These are phyloP conservation scores for Agrochola macilenta DNA, from an alignment of 2,888 invertebrate genomes.

Conservation along the genomic window DNA sequence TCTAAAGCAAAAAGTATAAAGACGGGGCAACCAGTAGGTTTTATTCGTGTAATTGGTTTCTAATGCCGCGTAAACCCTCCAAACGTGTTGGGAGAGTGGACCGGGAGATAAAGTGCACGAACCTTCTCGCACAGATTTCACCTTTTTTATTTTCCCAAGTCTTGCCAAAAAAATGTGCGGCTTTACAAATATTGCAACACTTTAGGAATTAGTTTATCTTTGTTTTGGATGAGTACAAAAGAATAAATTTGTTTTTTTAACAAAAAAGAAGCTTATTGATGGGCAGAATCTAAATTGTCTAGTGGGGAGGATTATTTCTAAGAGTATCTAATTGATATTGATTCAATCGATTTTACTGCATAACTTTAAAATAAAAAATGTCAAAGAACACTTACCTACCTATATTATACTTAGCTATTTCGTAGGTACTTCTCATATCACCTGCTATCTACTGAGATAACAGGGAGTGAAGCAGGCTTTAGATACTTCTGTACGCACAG, in stretches of 20 bases:
- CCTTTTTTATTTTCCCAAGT: conserved; percentile 67
- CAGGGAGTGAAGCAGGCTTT: conserved; percentile 16
- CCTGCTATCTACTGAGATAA: conserved; percentile 13
- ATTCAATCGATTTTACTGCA: neutral
- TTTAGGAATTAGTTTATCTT: conserved; percentile 29
- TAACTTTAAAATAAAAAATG: neutral
- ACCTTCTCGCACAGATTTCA: conserved; percentile 74
- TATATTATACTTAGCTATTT: neutral
- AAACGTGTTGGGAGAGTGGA: conserved; percentile 90
- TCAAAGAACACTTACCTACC: neutral
- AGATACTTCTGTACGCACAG: conserved; percentile 6
- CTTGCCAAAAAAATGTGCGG: conserved; percentile 34
- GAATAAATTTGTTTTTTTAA: neutral
- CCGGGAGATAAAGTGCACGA: conserved; percentile 88
- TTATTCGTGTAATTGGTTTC: conserved; percentile 90
- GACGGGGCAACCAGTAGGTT: conserved; percentile 73
- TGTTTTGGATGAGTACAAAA: conserved; percentile 2
- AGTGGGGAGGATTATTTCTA: neutral
- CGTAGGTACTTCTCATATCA: neutral
- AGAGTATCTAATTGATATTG: neutral
- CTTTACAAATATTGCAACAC: conserved; percentile 47
- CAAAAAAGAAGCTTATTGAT: neutral
- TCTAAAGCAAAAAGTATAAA: conserved; percentile 68
- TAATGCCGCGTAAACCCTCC: conserved; percentile 90
- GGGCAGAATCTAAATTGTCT: neutral